Evolutionary conservation across 1,140 invertebrate genomes (phyloP).

Genomic region (Colletes latitarsis): DNA sequence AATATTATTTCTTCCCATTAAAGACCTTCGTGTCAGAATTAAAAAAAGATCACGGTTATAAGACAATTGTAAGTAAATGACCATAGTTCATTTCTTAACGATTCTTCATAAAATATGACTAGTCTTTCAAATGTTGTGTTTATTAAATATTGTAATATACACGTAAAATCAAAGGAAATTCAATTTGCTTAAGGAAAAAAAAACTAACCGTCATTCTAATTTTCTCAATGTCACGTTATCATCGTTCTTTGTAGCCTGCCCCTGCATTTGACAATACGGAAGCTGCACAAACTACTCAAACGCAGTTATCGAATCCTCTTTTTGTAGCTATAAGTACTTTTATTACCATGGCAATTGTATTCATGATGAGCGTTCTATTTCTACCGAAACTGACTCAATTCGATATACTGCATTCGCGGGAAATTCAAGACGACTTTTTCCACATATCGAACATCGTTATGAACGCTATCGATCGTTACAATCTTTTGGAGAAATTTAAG

Average conservation of each 20-base stretch:
- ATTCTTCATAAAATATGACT: too few species aligned
- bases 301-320: slow-evolving; percentile 66
- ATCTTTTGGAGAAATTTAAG: slow-evolving; percentile 41
- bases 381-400: slow-evolving; percentile 64
- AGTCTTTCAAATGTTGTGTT: not conserved
- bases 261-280: slow-evolving; percentile 40
- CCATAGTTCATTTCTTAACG: not conserved
- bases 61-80: slow-evolving; percentile 36
- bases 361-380: slow-evolving; percentile 69
- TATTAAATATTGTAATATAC: too few species aligned
- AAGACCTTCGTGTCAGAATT: slow-evolving; percentile 67
- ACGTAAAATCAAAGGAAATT: not conserved
- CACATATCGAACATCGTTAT: slow-evolving; percentile 62
- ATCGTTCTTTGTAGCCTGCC: slow-evolving; percentile 51
- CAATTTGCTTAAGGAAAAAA: not conserved
- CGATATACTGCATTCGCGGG: slow-evolving; percentile 53
- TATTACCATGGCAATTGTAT: slow-evolving; percentile 68
- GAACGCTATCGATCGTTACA: slow-evolving; percentile 64
- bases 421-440: slow-evolving; percentile 64
- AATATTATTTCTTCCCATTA: slow-evolving; percentile 71
- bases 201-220: not conserved
- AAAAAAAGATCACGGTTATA: slow-evolving; percentile 56
- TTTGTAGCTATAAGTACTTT: slow-evolving; percentile 71
- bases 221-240: not conserved
- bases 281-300: slow-evolving; percentile 56